A percentile compares a stretch with the other conserved stretches of the same genome.
These are phyloP conservation scores for Heliconius hewitsoni DNA, from an alignment of 1,140 invertebrate genomes.

Conservation along the genomic window DNA sequence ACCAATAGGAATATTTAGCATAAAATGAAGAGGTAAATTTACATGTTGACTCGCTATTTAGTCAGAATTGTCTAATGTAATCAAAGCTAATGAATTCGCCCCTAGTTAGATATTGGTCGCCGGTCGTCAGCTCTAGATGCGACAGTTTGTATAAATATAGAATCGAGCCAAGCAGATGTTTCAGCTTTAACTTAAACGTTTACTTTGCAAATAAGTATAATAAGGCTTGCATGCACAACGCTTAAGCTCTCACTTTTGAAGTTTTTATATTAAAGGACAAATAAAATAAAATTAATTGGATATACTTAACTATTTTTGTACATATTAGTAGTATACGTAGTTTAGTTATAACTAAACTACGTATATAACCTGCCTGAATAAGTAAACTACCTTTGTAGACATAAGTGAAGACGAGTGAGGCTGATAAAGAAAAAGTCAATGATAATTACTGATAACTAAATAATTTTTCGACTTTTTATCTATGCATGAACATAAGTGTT, in stretches of 20 bases:
- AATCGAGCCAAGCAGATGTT: constrained; percentile 5
- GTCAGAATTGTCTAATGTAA: constrained; percentile 72
- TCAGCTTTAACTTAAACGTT: constrained; percentile 6
- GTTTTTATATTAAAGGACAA: too few relatives aligned
- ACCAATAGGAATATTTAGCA: constrained; percentile 29
- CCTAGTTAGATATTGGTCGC: constrained; percentile 54
- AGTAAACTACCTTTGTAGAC: too few relatives aligned
- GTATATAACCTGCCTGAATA: too few relatives aligned
- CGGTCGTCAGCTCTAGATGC: constrained; percentile 26
- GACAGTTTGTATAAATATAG: constrained; percentile 32
- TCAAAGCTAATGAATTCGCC: constrained; percentile 75
- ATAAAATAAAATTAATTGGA: too few relatives aligned
- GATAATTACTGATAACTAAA: too few relatives aligned
- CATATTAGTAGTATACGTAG: too few relatives aligned
- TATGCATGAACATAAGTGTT: too few relatives aligned
- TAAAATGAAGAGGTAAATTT: constrained; percentile 49
- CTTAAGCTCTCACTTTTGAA: neutral
- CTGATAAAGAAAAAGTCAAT: too few relatives aligned
- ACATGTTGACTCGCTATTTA: constrained; percentile 63
- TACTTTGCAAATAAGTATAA: neutral
- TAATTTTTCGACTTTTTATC: too few relatives aligned
- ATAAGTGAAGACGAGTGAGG: too few relatives aligned
- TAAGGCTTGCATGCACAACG: neutral
- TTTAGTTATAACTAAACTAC: too few relatives aligned
- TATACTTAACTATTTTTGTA: too few relatives aligned